Conservation (phyloP, 2,797 vertebrate genomes). For the Onychomys leucogaster region DNA sequence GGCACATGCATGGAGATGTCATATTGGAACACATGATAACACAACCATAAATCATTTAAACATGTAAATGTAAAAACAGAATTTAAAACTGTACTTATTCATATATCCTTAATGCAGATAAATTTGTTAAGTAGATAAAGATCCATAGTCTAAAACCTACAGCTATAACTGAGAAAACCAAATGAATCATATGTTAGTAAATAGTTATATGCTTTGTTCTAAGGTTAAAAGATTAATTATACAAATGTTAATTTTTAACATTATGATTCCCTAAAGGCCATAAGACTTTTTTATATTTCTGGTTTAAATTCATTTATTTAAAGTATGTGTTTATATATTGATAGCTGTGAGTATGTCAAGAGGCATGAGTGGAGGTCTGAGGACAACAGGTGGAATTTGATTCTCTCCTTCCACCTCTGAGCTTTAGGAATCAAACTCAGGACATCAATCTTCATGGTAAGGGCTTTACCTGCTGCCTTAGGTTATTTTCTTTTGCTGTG, state of each 20-base stretch:
- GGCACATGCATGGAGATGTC: neutral
- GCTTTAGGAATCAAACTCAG: neutral
- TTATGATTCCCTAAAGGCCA: neutral
- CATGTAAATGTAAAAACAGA: neutral
- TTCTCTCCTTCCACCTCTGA: neutral
- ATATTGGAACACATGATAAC: neutral
- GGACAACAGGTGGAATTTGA: too few species aligned
- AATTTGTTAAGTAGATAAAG: neutral
- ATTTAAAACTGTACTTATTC: neutral
- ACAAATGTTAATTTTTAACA: neutral
- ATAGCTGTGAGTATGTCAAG: too few species aligned
- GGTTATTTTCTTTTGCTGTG: neutral
- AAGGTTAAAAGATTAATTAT: neutral
- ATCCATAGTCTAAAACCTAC: neutral
- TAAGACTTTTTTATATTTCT: neutral
- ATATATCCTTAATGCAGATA: neutral
- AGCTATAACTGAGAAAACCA: neutral
- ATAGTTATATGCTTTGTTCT: neutral
- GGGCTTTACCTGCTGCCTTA: neutral
- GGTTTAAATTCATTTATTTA: neutral
- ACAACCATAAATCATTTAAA: neutral
- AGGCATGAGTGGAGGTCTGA: too few species aligned
- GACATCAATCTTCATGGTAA: too few species aligned
- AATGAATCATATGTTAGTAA: neutral
- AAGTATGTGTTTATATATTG: too few species aligned